Evolutionary conservation across 2,113 vertebrate species (phyloP).

Genomic region (Rhineura floridana): DNA sequence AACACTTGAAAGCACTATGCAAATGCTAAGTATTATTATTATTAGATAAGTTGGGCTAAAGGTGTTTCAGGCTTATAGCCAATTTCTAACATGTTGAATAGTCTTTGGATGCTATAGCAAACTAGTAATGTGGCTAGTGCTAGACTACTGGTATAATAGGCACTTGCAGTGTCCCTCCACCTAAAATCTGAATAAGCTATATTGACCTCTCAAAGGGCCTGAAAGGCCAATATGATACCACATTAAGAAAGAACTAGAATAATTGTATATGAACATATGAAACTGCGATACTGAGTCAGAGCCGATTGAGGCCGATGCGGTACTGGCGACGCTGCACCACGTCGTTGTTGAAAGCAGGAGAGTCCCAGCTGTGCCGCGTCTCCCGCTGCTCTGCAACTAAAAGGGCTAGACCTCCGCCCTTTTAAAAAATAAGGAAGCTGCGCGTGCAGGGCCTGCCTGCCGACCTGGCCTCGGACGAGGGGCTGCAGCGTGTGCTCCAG

Average conservation of each 20-base stretch:
- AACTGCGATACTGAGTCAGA: too few species aligned
- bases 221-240: neutral
- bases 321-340: slow-evolving; percentile 92
- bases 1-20: neutral
- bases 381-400: too few species aligned
- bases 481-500: too few species aligned
- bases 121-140: neutral
- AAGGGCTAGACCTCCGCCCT: too few species aligned
- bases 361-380: slow-evolving; percentile 93
- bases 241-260: neutral
- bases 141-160: neutral
- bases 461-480: too few species aligned
- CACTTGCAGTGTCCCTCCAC: neutral
- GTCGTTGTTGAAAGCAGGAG: slow-evolving; percentile 92
- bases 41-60: neutral
- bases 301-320: slow-evolving; percentile 93
- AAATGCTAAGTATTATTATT: neutral
- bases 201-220: neutral
- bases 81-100: neutral
- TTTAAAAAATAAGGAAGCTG: too few species aligned
- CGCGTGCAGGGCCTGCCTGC: too few species aligned
- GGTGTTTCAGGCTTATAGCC: too few species aligned
- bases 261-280: too few species aligned
- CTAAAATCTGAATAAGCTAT: neutral
- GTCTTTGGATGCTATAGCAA: neutral